Evolutionary conservation across 1,140 invertebrate species (phyloP), one percentile per base, ranked within the genome.

Genomic region (Diploscapter pachys): DNA sequence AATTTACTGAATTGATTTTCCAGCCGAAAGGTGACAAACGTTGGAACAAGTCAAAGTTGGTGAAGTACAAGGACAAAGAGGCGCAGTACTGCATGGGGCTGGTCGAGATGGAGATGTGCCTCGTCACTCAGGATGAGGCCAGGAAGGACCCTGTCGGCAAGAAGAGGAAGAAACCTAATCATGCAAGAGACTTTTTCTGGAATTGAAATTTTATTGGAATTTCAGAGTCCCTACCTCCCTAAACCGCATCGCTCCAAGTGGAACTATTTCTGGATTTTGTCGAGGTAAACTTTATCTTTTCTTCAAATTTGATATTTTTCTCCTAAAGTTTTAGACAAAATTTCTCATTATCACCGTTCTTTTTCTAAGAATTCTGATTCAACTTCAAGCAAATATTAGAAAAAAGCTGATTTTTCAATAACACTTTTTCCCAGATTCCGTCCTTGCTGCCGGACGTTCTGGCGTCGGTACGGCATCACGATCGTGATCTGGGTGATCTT

Each of bases 201-300:
- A 13, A 13, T 67, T n/a, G 4, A 5, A 13, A 6, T 31, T 5
- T 4, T 11, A 52, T 72, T 48, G 50, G 3, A 5, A 54, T 11
- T 83, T 73, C 55, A 82, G 82, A 84, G 77, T 70, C 81, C 81
- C 49, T 73, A 63, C 59, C 73, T 82, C 5, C 77, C 74, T 6
- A 85, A 85, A 61, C 81, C 81, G 8, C 76, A 82, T 63, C 87
- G 88, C 62, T 88, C 88, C 51, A 87, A 85, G 62, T 88, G 87
- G 9, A 88, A 88, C 53, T 88, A 87, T 82, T 81, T 87, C 50
- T 89, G 88, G 88, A 86, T 88, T 69, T 85, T 87, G 4, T 88
- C 87, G 9, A n/a, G 31, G 31, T 31, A 31, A 86, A 88, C 11
- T 85, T 82, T 71, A 88, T 88, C 77, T 86, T 87, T 2, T 80